Conservation (phyloP, 2,797 vertebrate genomes). For the Bradypodion ventrale region DNA sequence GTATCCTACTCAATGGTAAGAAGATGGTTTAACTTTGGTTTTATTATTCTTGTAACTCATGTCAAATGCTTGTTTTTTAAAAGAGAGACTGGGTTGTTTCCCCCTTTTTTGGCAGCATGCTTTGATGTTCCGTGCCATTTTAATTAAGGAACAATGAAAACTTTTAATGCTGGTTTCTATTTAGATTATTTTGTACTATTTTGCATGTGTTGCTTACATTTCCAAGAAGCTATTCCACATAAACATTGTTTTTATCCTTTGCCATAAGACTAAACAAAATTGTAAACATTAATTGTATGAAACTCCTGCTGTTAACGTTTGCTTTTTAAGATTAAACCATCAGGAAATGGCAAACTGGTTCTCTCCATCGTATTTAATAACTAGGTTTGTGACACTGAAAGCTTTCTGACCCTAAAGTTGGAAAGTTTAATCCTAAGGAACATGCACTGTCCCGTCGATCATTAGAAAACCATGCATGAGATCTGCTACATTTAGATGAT, state of each 20-base stretch:
- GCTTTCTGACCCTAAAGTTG: background rate
- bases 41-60: background rate
- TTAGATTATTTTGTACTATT: slow-evolving; percentile 19
- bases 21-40: background rate
- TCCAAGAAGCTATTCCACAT: slow-evolving; percentile 39
- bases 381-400: background rate
- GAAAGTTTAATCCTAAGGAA: background rate
- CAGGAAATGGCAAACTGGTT: slow-evolving; percentile 32
- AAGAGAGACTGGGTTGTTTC: background rate
- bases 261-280: slow-evolving; percentile 70
- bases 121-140: slow-evolving; percentile 25
- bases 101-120: background rate
- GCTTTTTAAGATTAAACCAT: slow-evolving; percentile 52
- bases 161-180: slow-evolving; percentile 35
- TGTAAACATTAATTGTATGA: slow-evolving; percentile 56
- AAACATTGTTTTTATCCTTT: slow-evolving; percentile 51
- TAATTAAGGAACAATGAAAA: slow-evolving; percentile 19
- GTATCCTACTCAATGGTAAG: background rate
- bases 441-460: background rate
- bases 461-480: background rate
- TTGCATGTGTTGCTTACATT: slow-evolving; percentile 40
- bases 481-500: background rate
- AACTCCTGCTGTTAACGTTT: slow-evolving; percentile 55
- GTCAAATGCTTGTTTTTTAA: background rate
- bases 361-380: background rate